Percentiles rank a stretch among this genome's conserved stretches.
Conservation (phyloP, 2,888 invertebrate species). For the Pseudococcus viburni region DNA sequence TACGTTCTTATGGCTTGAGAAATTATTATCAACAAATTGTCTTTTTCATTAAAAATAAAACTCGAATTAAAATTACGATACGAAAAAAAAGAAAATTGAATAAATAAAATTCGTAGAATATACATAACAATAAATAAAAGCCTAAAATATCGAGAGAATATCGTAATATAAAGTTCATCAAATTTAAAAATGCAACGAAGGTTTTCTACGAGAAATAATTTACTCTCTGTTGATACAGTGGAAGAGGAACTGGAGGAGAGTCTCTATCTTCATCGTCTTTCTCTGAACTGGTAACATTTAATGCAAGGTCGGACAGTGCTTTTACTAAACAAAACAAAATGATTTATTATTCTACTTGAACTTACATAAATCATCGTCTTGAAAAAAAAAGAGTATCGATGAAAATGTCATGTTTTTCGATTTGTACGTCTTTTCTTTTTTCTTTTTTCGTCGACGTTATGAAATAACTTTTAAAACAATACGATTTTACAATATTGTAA, state of each 20-base stretch:
- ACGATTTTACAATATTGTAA: neutral
- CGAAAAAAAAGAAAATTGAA: slow-evolving; percentile 32
- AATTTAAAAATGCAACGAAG: slow-evolving; percentile 47
- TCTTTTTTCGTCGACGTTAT: neutral
- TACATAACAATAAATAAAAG: slow-evolving; percentile 52
- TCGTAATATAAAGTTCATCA: slow-evolving; percentile 20
- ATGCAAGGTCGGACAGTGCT: slow-evolving; percentile 82
- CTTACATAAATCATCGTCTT: slow-evolving; percentile 44
- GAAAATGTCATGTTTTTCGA: slow-evolving; percentile 46
- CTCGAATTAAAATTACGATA: slow-evolving; percentile 21
- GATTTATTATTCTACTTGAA: slow-evolving; percentile 63
- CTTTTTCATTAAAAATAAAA: slow-evolving; percentile 8
- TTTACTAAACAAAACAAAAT: slow-evolving; percentile 75
- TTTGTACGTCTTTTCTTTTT: neutral
- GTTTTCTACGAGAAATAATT: slow-evolving; percentile 78
- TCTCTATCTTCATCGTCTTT: slow-evolving; percentile 74
- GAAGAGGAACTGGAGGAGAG: slow-evolving; percentile 84
- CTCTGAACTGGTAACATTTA: slow-evolving; percentile 74
- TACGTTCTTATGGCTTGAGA: slow-evolving; percentile 52
- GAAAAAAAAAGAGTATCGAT: slow-evolving; percentile 4
- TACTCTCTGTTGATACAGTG: slow-evolving; percentile 88
- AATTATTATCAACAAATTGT: slow-evolving; percentile 47
- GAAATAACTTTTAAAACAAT: neutral
- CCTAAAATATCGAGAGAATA: neutral
- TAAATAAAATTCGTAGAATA: slow-evolving; percentile 33